These are phyloP conservation scores for Isaurus tuberculatus DNA, from an alignment of 92 coral and sea anemone species.

Conservation along the genomic window DNA sequence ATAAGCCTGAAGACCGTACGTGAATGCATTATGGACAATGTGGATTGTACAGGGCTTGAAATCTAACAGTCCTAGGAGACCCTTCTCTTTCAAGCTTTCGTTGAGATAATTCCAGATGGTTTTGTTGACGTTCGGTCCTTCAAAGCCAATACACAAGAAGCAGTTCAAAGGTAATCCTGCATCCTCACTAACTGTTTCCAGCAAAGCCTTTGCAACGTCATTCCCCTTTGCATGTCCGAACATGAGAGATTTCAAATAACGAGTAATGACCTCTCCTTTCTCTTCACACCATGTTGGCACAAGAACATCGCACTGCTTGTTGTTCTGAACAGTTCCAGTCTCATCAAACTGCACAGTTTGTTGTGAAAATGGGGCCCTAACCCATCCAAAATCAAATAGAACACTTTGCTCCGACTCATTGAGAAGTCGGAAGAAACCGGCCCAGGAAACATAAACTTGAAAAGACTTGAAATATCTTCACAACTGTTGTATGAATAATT, in stretches of 20 bases:
- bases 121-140: slow-evolving; percentile 24
- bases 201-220: slow-evolving; percentile 25
- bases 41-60: slow-evolving; percentile 32
- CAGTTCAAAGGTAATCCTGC: slow-evolving; percentile 34
- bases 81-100: slow-evolving; percentile 20
- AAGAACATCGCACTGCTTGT: slow-evolving; percentile 50
- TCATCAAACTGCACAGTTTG: slow-evolving; percentile 40
- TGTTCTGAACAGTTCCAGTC: slow-evolving; percentile 31
- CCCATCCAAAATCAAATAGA: no score
- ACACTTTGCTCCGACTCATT: slow-evolving; percentile 47
- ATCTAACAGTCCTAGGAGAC: slow-evolving; percentile 30
- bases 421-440: slow-evolving; percentile 39
- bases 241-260: slow-evolving; percentile 17
- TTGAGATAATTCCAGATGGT: slow-evolving; percentile 23
- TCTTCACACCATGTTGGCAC: slow-evolving; percentile 35
- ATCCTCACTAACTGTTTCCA: slow-evolving; percentile 42
- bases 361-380: slow-evolving; percentile 40
- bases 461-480: no score
- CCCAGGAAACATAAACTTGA: no score
- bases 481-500: no score
- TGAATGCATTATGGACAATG: slow-evolving; percentile 32
- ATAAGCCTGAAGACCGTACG: slow-evolving; percentile 23
- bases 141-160: slow-evolving; percentile 20
- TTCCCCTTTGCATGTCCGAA: slow-evolving; percentile 43
- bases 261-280: slow-evolving; percentile 31